Evolutionary conservation across 2,113 vertebrate genomes (phyloP).

Genomic region (Tonatia bakeri): DNA sequence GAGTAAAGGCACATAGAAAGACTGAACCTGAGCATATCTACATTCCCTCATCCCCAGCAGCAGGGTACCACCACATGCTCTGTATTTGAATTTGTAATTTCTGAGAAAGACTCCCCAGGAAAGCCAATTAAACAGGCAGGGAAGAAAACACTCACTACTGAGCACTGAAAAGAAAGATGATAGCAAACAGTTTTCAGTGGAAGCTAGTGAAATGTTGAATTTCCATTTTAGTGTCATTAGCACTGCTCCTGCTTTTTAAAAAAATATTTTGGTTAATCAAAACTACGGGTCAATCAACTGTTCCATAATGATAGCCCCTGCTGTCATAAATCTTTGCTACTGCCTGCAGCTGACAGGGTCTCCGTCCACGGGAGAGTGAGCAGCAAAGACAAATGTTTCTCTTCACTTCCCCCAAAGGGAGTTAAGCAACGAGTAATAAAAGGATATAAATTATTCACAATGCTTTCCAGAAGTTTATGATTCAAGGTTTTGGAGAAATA

Average conservation of each 20-base stretch:
- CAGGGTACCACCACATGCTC: neutral
- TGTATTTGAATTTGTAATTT: slow-evolving; percentile 11
- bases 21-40: neutral
- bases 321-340: slow-evolving; percentile 65
- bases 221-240: slow-evolving; percentile 5
- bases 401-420: slow-evolving; percentile 75
- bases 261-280: slow-evolving; percentile 68
- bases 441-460: slow-evolving; percentile 79
- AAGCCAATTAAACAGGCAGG: slow-evolving; percentile 19
- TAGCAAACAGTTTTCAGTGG: neutral
- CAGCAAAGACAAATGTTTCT: slow-evolving; percentile 70
- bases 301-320: slow-evolving; percentile 43
- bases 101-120: slow-evolving; percentile 18
- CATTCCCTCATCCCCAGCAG: neutral
- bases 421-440: slow-evolving; percentile 75
- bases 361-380: slow-evolving; percentile 67
- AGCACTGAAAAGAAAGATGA: slow-evolving; percentile 23
- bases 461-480: slow-evolving; percentile 73
- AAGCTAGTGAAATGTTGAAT: slow-evolving; percentile 1
- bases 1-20: neutral
- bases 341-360: slow-evolving; percentile 55
- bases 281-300: slow-evolving; percentile 68
- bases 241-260: neutral
- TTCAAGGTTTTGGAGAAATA: slow-evolving; percentile 48
- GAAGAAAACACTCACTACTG: neutral